A percentile compares a stretch with the other conserved stretches of the same genome.
Evolutionary conservation across 2,888 invertebrate species (phyloP).

Genomic region (Hyalella azteca): DNA sequence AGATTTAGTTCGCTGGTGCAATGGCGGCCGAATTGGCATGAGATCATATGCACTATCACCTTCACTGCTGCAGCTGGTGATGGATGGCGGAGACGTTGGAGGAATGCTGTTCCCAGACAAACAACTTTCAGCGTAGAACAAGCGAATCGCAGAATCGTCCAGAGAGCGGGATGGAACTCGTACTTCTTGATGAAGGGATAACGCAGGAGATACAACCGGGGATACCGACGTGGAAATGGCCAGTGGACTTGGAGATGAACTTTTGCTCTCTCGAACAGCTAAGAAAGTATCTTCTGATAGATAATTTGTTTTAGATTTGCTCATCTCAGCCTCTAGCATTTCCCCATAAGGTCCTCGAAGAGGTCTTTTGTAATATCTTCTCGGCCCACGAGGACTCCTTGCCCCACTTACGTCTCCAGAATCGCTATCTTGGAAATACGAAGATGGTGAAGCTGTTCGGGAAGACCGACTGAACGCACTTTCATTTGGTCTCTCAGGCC

Average conservation of each 20-base stretch:
- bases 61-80: conserved; percentile 46
- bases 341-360: conserved; percentile 79
- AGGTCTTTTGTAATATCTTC: conserved; percentile 76
- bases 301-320: conserved; percentile 68
- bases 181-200: conserved; percentile 41
- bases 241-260: conserved; percentile 59
- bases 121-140: conserved; percentile 42
- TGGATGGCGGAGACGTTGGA: neutral
- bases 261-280: conserved; percentile 58
- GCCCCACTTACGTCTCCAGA: conserved; percentile 54
- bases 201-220: conserved; percentile 19
- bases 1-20: conserved; percentile 78
- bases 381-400: conserved; percentile 60
- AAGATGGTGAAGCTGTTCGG: conserved; percentile 55
- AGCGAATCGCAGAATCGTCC: conserved; percentile 52
- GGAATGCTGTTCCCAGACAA: neutral
- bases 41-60: conserved; percentile 50
- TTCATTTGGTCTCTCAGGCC: neutral
- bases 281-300: conserved; percentile 63
- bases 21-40: conserved; percentile 44
- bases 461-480: conserved; percentile 41
- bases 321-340: conserved; percentile 82
- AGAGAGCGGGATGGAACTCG: conserved; percentile 47
- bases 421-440: conserved; percentile 56
- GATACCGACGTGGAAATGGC: conserved; percentile 58